Base-by-base conservation (phyloP, 2,888 invertebrate genomes). In the Tipula vernalis region DNA sequence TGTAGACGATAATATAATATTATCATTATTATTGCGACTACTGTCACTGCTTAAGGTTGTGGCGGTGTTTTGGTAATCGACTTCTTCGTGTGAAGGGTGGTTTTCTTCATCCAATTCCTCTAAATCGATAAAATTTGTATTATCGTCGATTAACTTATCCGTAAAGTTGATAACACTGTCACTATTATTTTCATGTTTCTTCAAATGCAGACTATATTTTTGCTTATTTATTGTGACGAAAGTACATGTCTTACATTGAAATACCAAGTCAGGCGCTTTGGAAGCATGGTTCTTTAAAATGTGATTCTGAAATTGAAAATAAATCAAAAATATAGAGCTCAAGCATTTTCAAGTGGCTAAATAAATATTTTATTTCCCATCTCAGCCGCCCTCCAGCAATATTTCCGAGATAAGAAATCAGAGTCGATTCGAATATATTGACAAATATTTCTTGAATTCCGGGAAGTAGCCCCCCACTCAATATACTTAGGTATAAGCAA, bases 221-320 rank as follows among this genome's bases (percentile, higher is more conserved):
- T 89, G 88, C 28, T 89, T 89, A 88, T 91, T 92, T 47, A 92
- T 90, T 87, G 91, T 91, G 2, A 90, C 89, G 87, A 90, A 92
- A 41, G 88, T 88, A 88, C 92, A 92, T 36, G 88, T 88, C 13
- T 89, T 88, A 88, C 92, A 92, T 87, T 90, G 91, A 87, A 90
- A 89, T 42, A 96, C 91, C 15, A 95, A 92, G 10, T 93, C 92
- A 41, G 94, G 92, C 87, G 94, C 94, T 87, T 94, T 90, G 39
- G 94, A 94, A 0, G 96, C 96, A 91, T 97, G 97, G 89, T 96
- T 96, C 87, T 94, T 95, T 89, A 95, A 94, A 90, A 97, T 92
- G 90, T 97, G 97, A 28, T 94, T 92, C 89, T 91, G 51, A 28
- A 89, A 89, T n/a, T 42, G 47, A 83, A 86, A 57, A 15, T 15